Conservation (phyloP, 2,113 vertebrate species). For the Halcyon malimbica region DNA sequence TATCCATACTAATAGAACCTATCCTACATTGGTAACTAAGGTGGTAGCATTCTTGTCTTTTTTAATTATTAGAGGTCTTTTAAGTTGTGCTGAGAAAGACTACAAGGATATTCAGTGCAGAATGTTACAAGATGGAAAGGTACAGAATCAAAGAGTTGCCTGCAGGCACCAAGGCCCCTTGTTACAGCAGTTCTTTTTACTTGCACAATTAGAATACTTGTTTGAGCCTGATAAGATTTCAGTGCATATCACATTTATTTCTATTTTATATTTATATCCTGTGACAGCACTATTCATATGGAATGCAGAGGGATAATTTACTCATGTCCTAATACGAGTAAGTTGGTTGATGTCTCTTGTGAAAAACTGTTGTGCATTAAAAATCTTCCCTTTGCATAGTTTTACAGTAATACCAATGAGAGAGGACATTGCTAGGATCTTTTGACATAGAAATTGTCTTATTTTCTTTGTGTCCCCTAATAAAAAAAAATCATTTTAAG, state of each 20-base stretch:
- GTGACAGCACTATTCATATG: slow-evolving; percentile 26
- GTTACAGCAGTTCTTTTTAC: slow-evolving; percentile 44
- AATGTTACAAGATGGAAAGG: slow-evolving; percentile 49
- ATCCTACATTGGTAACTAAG: background rate
- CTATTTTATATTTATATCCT: slow-evolving; percentile 62
- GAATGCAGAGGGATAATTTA: slow-evolving; percentile 40
- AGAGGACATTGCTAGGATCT: background rate
- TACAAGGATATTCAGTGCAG: slow-evolving; percentile 44
- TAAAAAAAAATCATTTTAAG: background rate
- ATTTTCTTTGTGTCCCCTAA: background rate
- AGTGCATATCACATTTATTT: slow-evolving; percentile 39
- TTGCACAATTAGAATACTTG: slow-evolving; percentile 59
- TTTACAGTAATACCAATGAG: background rate
- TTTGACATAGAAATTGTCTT: background rate
- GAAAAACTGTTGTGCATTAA: slow-evolving; percentile 25
- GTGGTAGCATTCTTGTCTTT: slow-evolving; percentile 29
- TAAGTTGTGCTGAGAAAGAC: slow-evolving; percentile 43
- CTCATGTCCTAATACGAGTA: slow-evolving; percentile 26
- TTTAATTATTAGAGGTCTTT: slow-evolving; percentile 64
- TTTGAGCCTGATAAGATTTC: slow-evolving; percentile 53
- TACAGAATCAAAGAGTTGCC: slow-evolving; percentile 71
- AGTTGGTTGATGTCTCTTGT: slow-evolving; percentile 27
- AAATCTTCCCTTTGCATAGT: slow-evolving; percentile 26
- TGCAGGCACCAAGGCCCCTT: slow-evolving; percentile 57
- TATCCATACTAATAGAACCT: background rate